Conservation (phyloP, 2,888 invertebrate genomes). For the Calameuta pallipes region DNA sequence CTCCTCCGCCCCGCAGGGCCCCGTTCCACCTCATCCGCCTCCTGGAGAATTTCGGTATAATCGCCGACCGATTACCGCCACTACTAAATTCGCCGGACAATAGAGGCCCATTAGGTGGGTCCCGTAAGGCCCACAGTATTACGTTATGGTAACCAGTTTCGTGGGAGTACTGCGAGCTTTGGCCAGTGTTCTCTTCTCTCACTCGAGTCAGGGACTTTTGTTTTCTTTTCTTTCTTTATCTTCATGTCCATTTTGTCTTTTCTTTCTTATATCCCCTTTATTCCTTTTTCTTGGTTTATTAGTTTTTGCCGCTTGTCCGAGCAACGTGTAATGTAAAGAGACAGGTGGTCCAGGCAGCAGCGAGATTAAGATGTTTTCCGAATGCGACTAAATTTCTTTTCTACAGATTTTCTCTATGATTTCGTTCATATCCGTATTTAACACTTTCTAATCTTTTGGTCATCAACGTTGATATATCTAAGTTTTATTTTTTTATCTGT, state of each 20-base stretch:
- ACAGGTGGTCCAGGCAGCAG: constrained; percentile 36
- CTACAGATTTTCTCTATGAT: neutral
- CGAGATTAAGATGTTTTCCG: constrained; percentile 27
- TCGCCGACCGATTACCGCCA: constrained; percentile 9
- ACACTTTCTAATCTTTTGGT: too few species aligned
- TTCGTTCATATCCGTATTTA: neutral
- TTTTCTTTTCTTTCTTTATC: constrained; percentile 11
- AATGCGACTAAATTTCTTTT: constrained; percentile 18
- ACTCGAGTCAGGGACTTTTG: neutral
- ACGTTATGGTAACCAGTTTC: constrained; percentile 43
- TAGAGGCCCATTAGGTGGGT: constrained; percentile 18
- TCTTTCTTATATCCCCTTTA: too few species aligned
- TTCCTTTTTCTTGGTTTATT: constrained; percentile 23
- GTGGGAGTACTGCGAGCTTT: constrained; percentile 30
- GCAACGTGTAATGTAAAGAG: constrained; percentile 19
- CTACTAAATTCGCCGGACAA: constrained; percentile 11
- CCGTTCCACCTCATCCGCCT: neutral
- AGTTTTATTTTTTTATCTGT: neutral
- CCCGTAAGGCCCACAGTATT: constrained; percentile 32
- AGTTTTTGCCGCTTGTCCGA: constrained; percentile 32
- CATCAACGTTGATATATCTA: too few species aligned
- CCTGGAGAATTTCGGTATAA: constrained; percentile 1
- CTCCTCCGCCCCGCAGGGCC: neutral
- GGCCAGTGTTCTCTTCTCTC: neutral
- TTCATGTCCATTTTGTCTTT: too few species aligned